These are phyloP conservation scores for Nycticorax nycticorax DNA, from an alignment of 2,113 vertebrate species.

Conservation along the genomic window DNA sequence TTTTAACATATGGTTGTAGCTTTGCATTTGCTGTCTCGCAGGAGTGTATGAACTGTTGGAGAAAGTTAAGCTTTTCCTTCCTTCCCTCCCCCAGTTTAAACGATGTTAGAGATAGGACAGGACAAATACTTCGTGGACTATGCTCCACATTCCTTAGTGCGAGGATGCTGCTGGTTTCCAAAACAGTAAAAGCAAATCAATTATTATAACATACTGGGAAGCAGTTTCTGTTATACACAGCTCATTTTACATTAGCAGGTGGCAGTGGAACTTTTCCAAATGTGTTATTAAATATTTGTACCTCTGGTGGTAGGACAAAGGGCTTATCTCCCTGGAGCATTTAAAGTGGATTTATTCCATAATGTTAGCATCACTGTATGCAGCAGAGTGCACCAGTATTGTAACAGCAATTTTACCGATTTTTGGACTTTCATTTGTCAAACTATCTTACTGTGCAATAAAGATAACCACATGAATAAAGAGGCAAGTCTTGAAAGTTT, in stretches of 20 bases:
- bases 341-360: conserved; percentile 33
- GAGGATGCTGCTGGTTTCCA: not conserved
- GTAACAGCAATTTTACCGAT: not conserved
- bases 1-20: not conserved
- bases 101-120: not conserved
- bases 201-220: not conserved
- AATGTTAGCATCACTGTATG: not conserved
- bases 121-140: not conserved
- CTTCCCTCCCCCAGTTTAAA: not conserved
- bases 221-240: not conserved
- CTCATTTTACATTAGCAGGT: not conserved
- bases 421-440: conserved; percentile 1
- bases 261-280: not conserved
- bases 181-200: not conserved
- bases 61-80: not conserved
- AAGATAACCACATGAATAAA: conserved; percentile 32
- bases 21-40: not conserved
- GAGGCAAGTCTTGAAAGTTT: not conserved
- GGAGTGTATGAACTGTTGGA: not conserved
- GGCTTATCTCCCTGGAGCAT: not conserved
- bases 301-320: not conserved
- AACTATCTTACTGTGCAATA: conserved; percentile 55
- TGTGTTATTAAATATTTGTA: not conserved
- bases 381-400: not conserved
- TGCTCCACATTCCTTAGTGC: not conserved